phyloP scores from a whole-genome alignment of 2,113 vertebrate genomes.

The Pseudonaja textilis region DNA sequence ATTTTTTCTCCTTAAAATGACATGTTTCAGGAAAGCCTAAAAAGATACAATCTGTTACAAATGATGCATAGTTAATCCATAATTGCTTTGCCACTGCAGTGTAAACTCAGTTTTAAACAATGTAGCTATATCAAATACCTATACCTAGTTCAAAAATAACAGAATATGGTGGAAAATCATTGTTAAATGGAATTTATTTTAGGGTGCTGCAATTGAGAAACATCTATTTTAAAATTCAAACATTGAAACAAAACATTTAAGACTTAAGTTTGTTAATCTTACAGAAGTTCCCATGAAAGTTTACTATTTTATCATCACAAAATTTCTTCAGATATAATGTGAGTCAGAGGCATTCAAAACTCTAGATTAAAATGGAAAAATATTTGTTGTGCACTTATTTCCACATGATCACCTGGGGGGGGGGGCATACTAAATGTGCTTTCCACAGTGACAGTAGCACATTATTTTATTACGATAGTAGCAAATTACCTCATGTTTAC shows the following conservation, averaged over 20 bases:
- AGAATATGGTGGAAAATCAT: background rate
- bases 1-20: background rate
- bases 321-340: background rate
- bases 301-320: background rate
- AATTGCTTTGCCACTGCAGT: background rate
- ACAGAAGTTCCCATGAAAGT: background rate
- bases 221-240: background rate
- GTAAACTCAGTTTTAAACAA: background rate
- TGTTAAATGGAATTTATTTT: background rate
- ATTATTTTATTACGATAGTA: background rate
- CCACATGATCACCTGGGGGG: background rate
- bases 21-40: background rate
- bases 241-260: background rate
- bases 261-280: background rate
- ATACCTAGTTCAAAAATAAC: background rate
- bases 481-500: background rate
- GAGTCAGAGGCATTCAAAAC: background rate
- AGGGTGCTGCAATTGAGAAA: background rate
- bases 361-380: background rate
- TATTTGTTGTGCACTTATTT: background rate
- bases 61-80: background rate
- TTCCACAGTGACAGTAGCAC: background rate
- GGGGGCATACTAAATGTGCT: background rate
- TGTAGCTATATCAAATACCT: background rate
- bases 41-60: background rate